Evolutionary conservation across 2,797 vertebrate species (phyloP).

Genomic region (Onychomys torridus): DNA sequence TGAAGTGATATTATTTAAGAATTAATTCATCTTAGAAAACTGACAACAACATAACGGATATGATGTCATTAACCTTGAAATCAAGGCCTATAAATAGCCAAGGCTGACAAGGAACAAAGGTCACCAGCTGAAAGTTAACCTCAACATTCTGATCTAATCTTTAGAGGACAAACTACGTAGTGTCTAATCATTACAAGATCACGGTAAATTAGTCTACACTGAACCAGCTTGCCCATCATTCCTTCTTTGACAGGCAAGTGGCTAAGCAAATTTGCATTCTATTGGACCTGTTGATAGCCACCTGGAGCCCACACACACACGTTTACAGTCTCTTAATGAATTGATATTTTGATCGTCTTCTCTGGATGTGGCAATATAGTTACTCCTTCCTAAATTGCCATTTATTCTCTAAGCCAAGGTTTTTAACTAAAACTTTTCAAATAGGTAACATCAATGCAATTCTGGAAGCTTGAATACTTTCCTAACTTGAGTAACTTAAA

Average conservation of each 20-base stretch:
- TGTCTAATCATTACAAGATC: slow-evolving; percentile 55
- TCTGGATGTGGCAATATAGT: background rate
- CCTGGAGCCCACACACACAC: background rate
- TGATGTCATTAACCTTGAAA: slow-evolving; percentile 77
- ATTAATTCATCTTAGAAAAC: slow-evolving; percentile 68
- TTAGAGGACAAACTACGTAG: slow-evolving; percentile 43
- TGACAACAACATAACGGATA: slow-evolving; percentile 73
- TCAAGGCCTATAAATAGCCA: slow-evolving; percentile 48
- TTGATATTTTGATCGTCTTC: background rate
- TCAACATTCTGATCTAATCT: slow-evolving; percentile 65
- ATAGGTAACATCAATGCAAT: background rate
- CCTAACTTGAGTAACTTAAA: slow-evolving; percentile 35
- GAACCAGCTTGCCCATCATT: slow-evolving; percentile 30
- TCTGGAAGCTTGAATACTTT: slow-evolving; percentile 4
- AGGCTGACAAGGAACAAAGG: slow-evolving; percentile 57
- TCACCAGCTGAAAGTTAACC: slow-evolving; percentile 39
- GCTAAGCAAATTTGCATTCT: background rate
- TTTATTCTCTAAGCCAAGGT: background rate
- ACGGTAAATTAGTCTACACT: slow-evolving; percentile 46
- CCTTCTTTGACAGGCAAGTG: background rate
- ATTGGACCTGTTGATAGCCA: background rate
- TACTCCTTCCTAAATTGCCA: background rate
- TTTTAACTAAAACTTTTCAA: slow-evolving; percentile 45
- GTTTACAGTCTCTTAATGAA: background rate
- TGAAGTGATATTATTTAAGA: slow-evolving; percentile 63